Conservation (phyloP, 2,888 invertebrate species). For the Diabrotica balteata region DNA sequence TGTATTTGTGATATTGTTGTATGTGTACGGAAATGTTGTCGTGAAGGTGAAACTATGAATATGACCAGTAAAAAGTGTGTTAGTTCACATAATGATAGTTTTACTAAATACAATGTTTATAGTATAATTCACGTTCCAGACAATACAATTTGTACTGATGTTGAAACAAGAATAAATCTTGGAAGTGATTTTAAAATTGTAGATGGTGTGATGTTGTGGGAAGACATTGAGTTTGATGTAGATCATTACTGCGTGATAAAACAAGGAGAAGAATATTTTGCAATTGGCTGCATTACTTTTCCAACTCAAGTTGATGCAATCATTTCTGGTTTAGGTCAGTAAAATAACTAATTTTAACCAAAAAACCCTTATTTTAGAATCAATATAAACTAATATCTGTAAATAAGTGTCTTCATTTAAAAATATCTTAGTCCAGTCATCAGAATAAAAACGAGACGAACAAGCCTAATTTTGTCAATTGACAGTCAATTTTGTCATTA, state of each 20-base stretch:
- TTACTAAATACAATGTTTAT: conserved; percentile 22
- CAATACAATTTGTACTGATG: conserved; percentile 37
- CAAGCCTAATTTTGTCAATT: too few species aligned
- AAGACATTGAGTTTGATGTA: conserved; percentile 24
- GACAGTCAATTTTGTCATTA: too few species aligned
- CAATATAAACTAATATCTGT: too few species aligned
- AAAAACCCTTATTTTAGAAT: too few species aligned
- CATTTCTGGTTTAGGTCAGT: conserved; percentile 35
- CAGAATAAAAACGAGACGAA: too few species aligned
- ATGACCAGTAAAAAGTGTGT: conserved; percentile 34
- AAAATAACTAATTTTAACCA: not conserved
- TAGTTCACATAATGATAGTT: conserved; percentile 4
- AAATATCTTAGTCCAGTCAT: too few species aligned
- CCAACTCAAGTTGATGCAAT: conserved; percentile 16
- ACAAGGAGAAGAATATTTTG: conserved; percentile 21
- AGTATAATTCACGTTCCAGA: conserved; percentile 42
- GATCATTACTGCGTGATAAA: conserved; percentile 37
- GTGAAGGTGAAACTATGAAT: conserved; percentile 33
- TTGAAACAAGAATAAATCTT: conserved; percentile 31
- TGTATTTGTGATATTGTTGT: conserved; percentile 37
- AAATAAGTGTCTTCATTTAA: too few species aligned
- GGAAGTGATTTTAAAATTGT: conserved; percentile 24
- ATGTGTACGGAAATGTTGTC: conserved; percentile 42
- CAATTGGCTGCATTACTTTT: conserved; percentile 34
- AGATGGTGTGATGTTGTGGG: conserved; percentile 35